phyloP scores from a whole-genome alignment of 2,888 invertebrate genomes.

The Agrochola circellaris region DNA sequence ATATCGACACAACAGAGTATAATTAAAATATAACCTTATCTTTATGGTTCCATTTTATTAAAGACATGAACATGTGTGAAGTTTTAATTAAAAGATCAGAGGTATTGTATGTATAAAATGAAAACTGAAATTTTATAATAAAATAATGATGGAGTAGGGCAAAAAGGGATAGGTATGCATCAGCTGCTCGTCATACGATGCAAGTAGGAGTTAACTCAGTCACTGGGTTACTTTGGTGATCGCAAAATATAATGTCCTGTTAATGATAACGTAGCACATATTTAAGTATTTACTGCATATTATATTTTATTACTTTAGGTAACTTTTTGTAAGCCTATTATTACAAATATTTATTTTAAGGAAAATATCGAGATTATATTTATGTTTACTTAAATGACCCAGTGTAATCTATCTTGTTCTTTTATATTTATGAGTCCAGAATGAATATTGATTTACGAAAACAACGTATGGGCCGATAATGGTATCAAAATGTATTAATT shows the following conservation, averaged over 20 bases:
- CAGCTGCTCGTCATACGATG: conserved; percentile 54
- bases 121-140: conserved; percentile 42
- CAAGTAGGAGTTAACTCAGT: conserved; percentile 23
- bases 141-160: conserved; percentile 26
- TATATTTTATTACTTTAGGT: background rate
- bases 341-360: background rate
- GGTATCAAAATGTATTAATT: background rate
- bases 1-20: conserved; percentile 32
- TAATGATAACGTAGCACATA: background rate
- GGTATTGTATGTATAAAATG: conserved; percentile 42
- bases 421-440: background rate
- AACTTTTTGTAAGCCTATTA: background rate
- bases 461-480: background rate
- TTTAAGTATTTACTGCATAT: background rate
- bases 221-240: conserved; percentile 28
- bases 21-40: conserved; percentile 59
- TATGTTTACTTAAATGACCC: background rate
- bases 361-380: background rate
- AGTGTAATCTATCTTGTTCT: background rate
- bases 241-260: background rate
- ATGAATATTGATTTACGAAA: conserved; percentile 2
- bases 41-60: conserved; percentile 57
- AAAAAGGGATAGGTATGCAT: conserved; percentile 48
- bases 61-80: conserved; percentile 50
- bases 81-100: conserved; percentile 53